Conservation (phyloP, 2,113 vertebrate species). For the Neofelis nebulosa region DNA sequence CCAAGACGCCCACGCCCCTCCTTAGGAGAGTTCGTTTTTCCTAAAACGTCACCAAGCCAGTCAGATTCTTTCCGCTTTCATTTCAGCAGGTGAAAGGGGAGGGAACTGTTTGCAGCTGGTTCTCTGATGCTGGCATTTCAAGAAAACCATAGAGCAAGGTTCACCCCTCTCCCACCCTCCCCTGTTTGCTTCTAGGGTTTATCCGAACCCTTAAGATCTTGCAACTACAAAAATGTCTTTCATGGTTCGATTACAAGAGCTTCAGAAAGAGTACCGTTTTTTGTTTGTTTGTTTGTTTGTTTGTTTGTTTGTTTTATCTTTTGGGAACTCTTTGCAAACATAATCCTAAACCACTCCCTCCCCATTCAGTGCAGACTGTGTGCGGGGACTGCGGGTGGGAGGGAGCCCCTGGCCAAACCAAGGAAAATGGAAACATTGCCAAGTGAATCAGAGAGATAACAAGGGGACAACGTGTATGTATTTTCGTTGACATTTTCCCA, state of each 20-base stretch:
- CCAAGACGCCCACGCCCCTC: background rate
- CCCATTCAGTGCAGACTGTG: accelerated
- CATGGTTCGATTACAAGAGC: too few species aligned
- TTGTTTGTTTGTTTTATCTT: background rate
- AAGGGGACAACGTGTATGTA: accelerated
- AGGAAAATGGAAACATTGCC: background rate
- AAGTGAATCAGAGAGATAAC: background rate
- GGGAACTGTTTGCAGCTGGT: accelerated
- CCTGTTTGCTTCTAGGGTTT: accelerated
- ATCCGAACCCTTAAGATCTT: accelerated
- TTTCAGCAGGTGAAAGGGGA: background rate
- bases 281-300: background rate
- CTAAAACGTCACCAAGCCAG: background rate
- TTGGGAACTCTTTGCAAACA: background rate
- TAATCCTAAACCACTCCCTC: background rate
- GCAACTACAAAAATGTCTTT: background rate
- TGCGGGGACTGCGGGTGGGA: background rate
- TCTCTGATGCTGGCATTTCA: background rate
- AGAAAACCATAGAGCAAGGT: accelerated
- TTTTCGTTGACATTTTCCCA: background rate
- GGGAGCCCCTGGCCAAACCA: accelerated
- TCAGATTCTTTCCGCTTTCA: background rate
- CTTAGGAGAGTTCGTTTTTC: background rate
- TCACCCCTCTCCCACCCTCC: accelerated
- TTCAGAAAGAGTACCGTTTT: background rate